These are phyloP conservation scores for Parus major DNA, from an alignment of 2,113 vertebrate species.

Conservation along the genomic window DNA sequence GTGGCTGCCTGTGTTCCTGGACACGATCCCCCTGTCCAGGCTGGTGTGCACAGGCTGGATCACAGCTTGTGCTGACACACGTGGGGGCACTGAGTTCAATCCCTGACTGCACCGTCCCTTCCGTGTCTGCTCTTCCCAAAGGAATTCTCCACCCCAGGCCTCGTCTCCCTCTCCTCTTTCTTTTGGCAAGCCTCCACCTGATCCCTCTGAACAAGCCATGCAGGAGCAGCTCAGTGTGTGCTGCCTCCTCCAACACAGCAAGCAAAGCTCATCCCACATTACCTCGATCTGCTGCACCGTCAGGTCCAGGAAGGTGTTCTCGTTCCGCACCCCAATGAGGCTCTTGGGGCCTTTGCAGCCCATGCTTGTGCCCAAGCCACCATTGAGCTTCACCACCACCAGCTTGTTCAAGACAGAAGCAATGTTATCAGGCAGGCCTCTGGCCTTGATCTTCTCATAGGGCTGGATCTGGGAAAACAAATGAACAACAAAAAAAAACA, in stretches of 20 bases:
- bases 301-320: slow-evolving; percentile 97
- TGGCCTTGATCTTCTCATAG: slow-evolving; percentile 88
- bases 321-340: slow-evolving; percentile 93
- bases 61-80: background rate
- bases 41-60: background rate
- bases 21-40: background rate
- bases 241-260: background rate
- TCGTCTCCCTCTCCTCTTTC: background rate
- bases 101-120: rapidly evolving
- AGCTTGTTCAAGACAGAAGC: slow-evolving; percentile 88
- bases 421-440: slow-evolving; percentile 84
- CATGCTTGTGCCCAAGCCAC: slow-evolving; percentile 96
- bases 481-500: background rate
- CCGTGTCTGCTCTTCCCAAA: background rate
- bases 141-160: background rate
- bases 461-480: slow-evolving; percentile 84
- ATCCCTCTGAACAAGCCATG: background rate
- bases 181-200: background rate
- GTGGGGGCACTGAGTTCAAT: background rate
- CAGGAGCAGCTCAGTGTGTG: background rate
- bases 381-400: slow-evolving; percentile 95
- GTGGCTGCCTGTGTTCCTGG: background rate
- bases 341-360: slow-evolving; percentile 97
- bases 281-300: slow-evolving; percentile 98
- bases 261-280: background rate